These are phyloP conservation scores for Psilopsiagon aurifrons DNA, from an alignment of 2,113 vertebrate species.

Conservation along the genomic window DNA sequence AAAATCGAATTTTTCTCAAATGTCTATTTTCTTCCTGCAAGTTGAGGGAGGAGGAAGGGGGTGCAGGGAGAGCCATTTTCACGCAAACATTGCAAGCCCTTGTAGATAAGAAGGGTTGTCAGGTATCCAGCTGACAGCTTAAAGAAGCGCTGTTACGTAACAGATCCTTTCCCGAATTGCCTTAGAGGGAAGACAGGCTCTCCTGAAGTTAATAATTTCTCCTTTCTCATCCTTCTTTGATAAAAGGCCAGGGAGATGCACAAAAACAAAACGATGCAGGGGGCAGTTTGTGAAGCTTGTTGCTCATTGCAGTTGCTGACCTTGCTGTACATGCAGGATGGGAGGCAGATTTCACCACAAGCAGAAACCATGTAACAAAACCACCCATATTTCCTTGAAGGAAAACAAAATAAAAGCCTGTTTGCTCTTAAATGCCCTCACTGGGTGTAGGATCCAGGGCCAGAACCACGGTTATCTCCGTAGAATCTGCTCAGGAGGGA, in stretches of 20 bases:
- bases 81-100: neutral
- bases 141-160: neutral
- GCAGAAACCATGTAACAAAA: neutral
- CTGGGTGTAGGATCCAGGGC: neutral
- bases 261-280: neutral
- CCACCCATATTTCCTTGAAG: neutral
- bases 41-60: neutral
- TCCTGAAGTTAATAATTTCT: neutral
- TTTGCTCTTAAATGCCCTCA: neutral
- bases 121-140: neutral
- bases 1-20: neutral
- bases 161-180: conserved; percentile 7
- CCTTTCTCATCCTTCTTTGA: neutral
- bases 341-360: neutral
- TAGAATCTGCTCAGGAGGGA: neutral
- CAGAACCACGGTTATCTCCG: rapidly evolving
- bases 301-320: neutral
- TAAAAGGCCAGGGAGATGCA: neutral
- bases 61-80: neutral
- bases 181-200: neutral
- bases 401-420: neutral
- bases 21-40: neutral
- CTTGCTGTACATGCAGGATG: neutral
- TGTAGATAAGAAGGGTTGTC: neutral
- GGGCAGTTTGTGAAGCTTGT: neutral